Base-by-base conservation (phyloP, 1,140 invertebrate genomes). In the Thaumetopoea pityocampa region DNA sequence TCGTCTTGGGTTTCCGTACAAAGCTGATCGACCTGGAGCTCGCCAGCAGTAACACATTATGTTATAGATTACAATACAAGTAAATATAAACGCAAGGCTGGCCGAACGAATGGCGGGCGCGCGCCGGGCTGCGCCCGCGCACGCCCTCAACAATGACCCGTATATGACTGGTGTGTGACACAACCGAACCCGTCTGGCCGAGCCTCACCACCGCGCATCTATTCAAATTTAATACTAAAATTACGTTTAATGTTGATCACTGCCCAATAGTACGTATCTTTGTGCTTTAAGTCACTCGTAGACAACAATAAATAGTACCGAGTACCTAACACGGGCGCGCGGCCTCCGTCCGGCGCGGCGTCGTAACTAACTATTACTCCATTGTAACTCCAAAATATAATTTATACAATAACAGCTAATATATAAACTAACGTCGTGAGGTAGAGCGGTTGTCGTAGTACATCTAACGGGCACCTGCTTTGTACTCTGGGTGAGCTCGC, bases 221-320 rank as follows among this genome's bases (percentile, higher is more conserved):
- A 77, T 73, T 71, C 68, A 68, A 69, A 78, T 70, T 72, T 81
- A 74, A 68, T 67, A 65, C 76, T 81, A 76, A 68, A 71, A 67
- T 79, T 84, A 78, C 69, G 62, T 74, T 80, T 71, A 81, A 84
- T 84, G 80, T 84, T 84, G 80, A 84, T 84, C 80, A 84, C 80
- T 81, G 80, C 77, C 80, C 80, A 78, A 72, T 79, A 76, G 77
- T 83, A 83, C 79, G 79, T 83, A 83, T 83, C 60, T 83, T 81
- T 81, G 79, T 83, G 79, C 79, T 77, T 73, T 51, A 67, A 64
- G 66, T 82, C 74, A 65, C 67, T 68, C 65, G 73, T 71, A 78
- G 63, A 72, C 79, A 74, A 83, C 79, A 71, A 74, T 71, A 68
- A 63, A 69, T 76, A 69, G 55, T 57, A 54, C 58, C 47, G 55